Evolutionary conservation across 2,888 invertebrate species (phyloP).

Genomic region (Resseliella maxima): DNA sequence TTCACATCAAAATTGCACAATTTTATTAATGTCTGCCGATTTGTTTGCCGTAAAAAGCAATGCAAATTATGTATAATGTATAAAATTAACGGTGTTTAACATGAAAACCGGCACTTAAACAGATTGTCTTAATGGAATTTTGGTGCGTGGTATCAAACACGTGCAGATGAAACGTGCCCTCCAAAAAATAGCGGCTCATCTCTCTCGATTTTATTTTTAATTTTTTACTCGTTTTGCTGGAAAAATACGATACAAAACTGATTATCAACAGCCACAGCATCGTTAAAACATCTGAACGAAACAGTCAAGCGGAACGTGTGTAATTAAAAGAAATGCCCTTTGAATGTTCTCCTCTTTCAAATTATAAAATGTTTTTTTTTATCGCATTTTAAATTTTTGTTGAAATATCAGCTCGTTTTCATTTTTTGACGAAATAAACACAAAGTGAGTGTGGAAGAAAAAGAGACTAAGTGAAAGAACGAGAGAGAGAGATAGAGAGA

Average conservation of each 20-base stretch:
- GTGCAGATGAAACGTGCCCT: not conserved
- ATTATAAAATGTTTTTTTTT: slow-evolving; percentile 40
- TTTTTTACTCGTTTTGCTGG: too few species aligned
- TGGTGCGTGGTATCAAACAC: not conserved
- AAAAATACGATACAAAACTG: not conserved
- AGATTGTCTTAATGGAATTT: slow-evolving; percentile 48
- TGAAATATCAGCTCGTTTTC: not conserved
- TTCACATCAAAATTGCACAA: slow-evolving; percentile 20
- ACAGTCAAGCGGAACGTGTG: not conserved
- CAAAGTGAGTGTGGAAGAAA: too few species aligned
- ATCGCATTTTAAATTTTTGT: slow-evolving; percentile 20
- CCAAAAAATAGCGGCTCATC: not conserved
- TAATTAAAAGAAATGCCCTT: slow-evolving; percentile 44
- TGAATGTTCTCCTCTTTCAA: not conserved
- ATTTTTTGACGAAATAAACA: too few species aligned
- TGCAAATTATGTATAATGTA: slow-evolving; percentile 20
- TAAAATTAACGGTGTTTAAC: slow-evolving; percentile 51
- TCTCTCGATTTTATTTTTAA: not conserved
- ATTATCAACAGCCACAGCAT: not conserved
- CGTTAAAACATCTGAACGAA: not conserved
- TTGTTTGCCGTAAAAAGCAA: slow-evolving; percentile 20
- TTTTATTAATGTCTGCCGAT: slow-evolving; percentile 34
- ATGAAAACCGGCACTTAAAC: not conserved
- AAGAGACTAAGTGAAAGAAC: too few species aligned
- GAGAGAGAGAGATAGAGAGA: too few species aligned